These are phyloP conservation scores for Pseudochromis fuscus DNA, from an alignment of 2,797 vertebrate genomes.

Conservation along the genomic window DNA sequence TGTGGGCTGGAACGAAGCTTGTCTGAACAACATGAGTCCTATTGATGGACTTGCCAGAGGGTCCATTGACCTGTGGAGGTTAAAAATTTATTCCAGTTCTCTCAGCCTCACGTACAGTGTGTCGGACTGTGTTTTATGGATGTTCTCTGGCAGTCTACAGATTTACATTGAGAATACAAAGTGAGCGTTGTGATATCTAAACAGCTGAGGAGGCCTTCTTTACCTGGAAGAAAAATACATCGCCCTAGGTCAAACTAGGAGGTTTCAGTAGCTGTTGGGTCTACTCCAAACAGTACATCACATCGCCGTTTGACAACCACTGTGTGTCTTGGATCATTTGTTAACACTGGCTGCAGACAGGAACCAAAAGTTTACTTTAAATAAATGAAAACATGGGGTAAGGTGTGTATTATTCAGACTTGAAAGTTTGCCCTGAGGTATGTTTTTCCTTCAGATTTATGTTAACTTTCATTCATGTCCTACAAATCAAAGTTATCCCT, in stretches of 20 bases:
- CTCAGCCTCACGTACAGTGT: conserved; percentile 33
- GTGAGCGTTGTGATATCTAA: conserved; percentile 40
- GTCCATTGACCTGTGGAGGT: conserved; percentile 49
- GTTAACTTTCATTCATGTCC: not conserved
- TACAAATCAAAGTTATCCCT: not conserved
- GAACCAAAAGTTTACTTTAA: conserved; percentile 24
- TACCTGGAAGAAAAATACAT: conserved; percentile 53
- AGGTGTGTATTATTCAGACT: conserved; percentile 5
- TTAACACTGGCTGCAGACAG: conserved; percentile 17
- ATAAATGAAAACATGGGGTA: conserved; percentile 16
- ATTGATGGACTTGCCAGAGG: conserved; percentile 51
- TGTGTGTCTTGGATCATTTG: conserved; percentile 38
- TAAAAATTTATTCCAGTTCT: conserved; percentile 34
- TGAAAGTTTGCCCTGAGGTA: conserved; percentile 4
- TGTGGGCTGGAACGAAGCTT: conserved; percentile 35
- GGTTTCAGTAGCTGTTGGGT: conserved; percentile 39
- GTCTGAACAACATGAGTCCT: conserved; percentile 47
- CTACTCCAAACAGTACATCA: conserved; percentile 30
- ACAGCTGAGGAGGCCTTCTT: conserved; percentile 51
- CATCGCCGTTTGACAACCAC: conserved; percentile 51
- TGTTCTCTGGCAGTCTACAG: conserved; percentile 46
- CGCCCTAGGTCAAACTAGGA: conserved; percentile 38
- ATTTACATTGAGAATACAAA: conserved; percentile 49
- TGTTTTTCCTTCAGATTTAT: conserved; percentile 6
- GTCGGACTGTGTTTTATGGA: conserved; percentile 29